Percentiles rank a stretch among this genome's conserved stretches.
phyloP scores from a whole-genome alignment of 2,888 invertebrate genomes.

The Lithosia quadra region DNA sequence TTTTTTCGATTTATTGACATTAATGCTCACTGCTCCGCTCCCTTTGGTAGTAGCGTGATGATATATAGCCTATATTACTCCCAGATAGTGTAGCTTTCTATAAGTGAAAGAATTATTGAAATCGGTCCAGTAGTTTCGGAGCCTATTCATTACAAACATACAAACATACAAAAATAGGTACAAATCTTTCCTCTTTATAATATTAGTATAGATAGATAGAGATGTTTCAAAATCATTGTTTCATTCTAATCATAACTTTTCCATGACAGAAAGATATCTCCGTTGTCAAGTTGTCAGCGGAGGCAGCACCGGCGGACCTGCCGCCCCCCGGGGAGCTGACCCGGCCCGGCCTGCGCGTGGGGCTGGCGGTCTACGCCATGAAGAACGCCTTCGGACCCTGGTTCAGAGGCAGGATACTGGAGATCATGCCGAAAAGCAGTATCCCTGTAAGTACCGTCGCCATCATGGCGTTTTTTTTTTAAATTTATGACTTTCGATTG shows the following conservation, averaged over 20 bases:
- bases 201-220: too few relatives aligned
- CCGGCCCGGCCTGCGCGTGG: conserved; percentile 80
- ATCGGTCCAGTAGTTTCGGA: too few relatives aligned
- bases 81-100: too few relatives aligned
- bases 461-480: neutral
- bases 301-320: conserved; percentile 78
- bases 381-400: conserved; percentile 89
- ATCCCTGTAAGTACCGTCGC: neutral
- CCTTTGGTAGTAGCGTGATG: too few relatives aligned
- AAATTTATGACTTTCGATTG: too few relatives aligned
- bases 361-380: conserved; percentile 87
- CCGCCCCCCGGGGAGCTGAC: conserved; percentile 86
- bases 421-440: conserved; percentile 67
- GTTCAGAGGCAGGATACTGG: conserved; percentile 86
- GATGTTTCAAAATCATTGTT: neutral
- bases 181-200: too few relatives aligned
- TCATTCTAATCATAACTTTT: neutral
- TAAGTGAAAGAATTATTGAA: too few relatives aligned
- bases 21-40: too few relatives aligned
- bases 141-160: too few relatives aligned
- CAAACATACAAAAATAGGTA: too few relatives aligned
- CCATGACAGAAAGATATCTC: conserved; percentile 68
- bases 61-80: too few relatives aligned
- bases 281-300: conserved; percentile 73
- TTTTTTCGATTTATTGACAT: too few relatives aligned